Evolutionary conservation across 2,888 invertebrate species (phyloP), one percentile per base, ranked within the genome.

Genomic region (Selenia dentaria): DNA sequence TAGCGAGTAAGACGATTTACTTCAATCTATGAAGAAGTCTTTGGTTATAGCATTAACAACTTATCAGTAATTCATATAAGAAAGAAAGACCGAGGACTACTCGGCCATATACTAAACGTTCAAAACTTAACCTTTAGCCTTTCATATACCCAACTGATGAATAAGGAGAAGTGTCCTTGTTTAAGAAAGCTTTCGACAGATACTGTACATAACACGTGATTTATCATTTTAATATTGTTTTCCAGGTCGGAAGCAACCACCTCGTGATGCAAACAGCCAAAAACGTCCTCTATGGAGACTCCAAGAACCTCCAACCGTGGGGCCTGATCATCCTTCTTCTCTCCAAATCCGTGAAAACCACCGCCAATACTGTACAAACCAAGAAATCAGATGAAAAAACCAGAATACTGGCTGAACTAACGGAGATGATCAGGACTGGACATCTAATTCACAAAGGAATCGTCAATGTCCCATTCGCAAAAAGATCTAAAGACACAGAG

Each of bases 401-500:
- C 6, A 64, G 89, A 56, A 74, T 79, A 0, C 57, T 91, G 0
- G 91, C 91, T 0, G 91, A 97, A 84, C 93, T 97, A 0, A 96
- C 95, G 0, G 97, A 97, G 84, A 96, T 97, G 95, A 96, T 97
- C 56, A 91, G 96, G 64, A 96, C 96, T 0, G 96, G 96, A 13
- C 95, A 96, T 70, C 84, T 96, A 13, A 95, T 97, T 1, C 97
- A 97, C 69, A 93, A 93, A 75, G 95, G 91, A 0, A 85, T 91
- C 0, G 81, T 91, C 1, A 90, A 91, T 32, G 87, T 91, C 0
- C 85, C 90, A 0, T 83, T 83, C 12, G 90, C 93, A 34, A 88
- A 92, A 33, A 84, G 93, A 32, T 86, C 92, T 0, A 91, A 92
- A 18, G 92, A 92, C 49, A 91, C 92, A 1, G 93, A 94, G 51